A percentile compares a stretch with the other conserved stretches of the same genome.
phyloP scores from a whole-genome alignment of 2,113 vertebrate species.

The Pseudopipra pipra region DNA sequence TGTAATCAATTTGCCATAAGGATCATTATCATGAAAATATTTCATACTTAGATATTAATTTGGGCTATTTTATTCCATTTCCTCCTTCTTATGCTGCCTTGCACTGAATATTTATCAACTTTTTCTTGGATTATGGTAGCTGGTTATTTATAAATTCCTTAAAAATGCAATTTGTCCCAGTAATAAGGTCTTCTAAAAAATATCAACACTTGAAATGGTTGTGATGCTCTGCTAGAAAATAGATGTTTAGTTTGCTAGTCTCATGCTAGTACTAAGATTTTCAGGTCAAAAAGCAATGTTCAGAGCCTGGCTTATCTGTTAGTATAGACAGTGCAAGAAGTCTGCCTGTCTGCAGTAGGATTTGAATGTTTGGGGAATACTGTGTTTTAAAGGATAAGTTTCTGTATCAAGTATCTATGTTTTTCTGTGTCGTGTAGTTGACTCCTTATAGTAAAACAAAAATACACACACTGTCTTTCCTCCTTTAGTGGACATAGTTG shows the following conservation, averaged over 20 bases:
- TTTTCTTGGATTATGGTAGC: neutral
- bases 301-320: neutral
- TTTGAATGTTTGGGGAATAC: neutral
- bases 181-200: neutral
- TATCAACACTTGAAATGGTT: neutral
- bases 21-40: neutral
- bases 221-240: neutral
- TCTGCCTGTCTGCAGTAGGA: neutral
- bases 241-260: neutral
- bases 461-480: neutral
- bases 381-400: neutral
- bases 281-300: neutral
- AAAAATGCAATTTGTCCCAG: neutral
- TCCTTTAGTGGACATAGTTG: neutral
- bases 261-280: neutral
- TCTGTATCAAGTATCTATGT: neutral
- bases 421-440: neutral
- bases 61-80: neutral
- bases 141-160: neutral
- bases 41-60: neutral
- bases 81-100: neutral
- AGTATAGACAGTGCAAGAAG: neutral
- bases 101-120: neutral
- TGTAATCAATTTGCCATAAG: neutral
- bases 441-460: neutral